Conservation (phyloP, 2,113 vertebrate genomes). For the Meles meles region DNA sequence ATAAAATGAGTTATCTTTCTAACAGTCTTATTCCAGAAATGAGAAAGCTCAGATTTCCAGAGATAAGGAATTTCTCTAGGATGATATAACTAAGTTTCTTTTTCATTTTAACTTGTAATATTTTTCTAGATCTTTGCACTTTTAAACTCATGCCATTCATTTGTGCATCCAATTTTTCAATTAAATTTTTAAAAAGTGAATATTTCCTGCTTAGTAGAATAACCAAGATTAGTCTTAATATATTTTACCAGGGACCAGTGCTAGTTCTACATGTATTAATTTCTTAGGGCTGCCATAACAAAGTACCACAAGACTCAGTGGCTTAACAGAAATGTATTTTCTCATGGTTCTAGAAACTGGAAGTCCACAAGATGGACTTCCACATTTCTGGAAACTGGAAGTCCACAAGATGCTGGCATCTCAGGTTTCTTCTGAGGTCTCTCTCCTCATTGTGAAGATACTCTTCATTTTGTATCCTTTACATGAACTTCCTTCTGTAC, state of each 20-base stretch:
- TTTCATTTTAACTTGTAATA: background rate
- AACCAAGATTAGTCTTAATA: background rate
- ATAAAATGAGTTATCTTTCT: background rate
- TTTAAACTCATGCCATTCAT: background rate
- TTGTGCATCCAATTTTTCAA: background rate
- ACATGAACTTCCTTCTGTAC: background rate
- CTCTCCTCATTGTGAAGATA: background rate
- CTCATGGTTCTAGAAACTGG: background rate
- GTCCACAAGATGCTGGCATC: background rate
- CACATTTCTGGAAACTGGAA: too few species aligned
- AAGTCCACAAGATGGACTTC: background rate
- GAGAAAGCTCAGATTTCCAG: background rate
- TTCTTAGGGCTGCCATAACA: background rate
- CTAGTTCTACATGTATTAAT: background rate
- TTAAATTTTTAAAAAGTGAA: background rate
- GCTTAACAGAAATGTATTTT: background rate
- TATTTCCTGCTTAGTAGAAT: background rate
- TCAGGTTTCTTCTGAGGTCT: background rate
- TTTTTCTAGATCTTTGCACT: background rate
- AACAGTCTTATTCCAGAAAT: constrained; percentile 9
- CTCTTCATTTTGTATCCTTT: background rate
- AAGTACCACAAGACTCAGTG: background rate
- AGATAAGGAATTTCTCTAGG: background rate
- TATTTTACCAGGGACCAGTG: background rate
- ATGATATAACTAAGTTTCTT: background rate